These are phyloP conservation scores for Mnemiopsis leidyi DNA, from an alignment of 37 sponge, comb jelly and placozoan genomes.

Conservation along the genomic window DNA sequence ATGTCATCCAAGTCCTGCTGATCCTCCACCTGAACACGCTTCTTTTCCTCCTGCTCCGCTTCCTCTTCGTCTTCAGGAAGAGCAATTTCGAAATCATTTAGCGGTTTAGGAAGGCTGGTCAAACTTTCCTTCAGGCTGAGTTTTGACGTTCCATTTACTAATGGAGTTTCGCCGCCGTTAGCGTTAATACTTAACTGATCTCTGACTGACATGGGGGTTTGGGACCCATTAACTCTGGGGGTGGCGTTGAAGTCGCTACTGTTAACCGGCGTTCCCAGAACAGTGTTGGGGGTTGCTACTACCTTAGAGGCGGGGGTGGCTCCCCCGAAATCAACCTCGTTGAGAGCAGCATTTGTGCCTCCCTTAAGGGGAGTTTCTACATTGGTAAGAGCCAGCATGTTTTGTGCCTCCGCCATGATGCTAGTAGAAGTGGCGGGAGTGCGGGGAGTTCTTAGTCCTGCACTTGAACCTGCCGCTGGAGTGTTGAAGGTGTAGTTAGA, in stretches of 20 bases:
- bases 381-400: conserved; percentile 78
- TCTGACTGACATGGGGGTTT: conserved; percentile 71
- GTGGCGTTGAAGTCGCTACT: conserved; percentile 64
- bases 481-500: conserved; percentile 93
- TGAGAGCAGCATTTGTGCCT: conserved; percentile 79
- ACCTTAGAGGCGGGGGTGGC: conserved; percentile 75
- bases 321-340: conserved; percentile 77
- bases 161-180: conserved; percentile 18
- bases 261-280: conserved; percentile 82
- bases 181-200: conserved; percentile 89
- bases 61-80: conserved; percentile 75
- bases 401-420: conserved; percentile 89
- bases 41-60: conserved; percentile 68
- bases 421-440: conserved; percentile 81
- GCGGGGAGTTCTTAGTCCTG: conserved; percentile 74
- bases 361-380: conserved; percentile 88
- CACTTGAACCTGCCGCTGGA: conserved; percentile 31
- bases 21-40: conserved; percentile 69
- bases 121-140: conserved; percentile 73
- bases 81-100: conserved; percentile 97
- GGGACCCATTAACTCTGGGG: conserved; percentile 28
- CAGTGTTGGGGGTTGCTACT: conserved; percentile 84
- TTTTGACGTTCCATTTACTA: conserved; percentile 10
- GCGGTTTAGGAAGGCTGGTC: conserved; percentile 83
- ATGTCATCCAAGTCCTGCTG: conserved; percentile 71